Percentiles rank a stretch among this genome's conserved stretches.
Evolutionary conservation across 2,888 invertebrate species (phyloP).

Genomic region (Limenitis camilla): DNA sequence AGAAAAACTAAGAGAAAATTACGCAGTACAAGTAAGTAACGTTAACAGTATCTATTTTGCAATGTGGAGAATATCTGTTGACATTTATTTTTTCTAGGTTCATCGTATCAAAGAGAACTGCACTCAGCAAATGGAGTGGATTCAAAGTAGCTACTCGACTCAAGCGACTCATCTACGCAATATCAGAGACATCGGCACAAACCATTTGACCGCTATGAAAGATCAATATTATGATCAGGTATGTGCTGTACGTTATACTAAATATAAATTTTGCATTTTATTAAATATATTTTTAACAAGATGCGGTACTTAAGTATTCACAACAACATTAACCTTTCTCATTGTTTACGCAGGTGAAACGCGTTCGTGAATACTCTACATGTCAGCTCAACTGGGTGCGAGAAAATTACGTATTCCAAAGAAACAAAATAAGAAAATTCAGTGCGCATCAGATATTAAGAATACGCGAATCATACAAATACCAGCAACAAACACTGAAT

Average conservation of each 20-base stretch:
- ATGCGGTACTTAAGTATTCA: not conserved
- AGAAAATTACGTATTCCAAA: slow-evolving; percentile 96
- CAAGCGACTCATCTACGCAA: slow-evolving; percentile 91
- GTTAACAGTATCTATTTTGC: not conserved
- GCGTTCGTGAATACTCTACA: slow-evolving; percentile 93
- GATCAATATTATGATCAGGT: slow-evolving; percentile 97
- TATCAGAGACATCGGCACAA: slow-evolving; percentile 93
- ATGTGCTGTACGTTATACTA: slow-evolving; percentile 22
- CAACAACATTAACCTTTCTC: slow-evolving; percentile 3
- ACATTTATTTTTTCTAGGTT: slow-evolving; percentile 69
- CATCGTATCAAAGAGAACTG: slow-evolving; percentile 95
- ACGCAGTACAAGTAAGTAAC: slow-evolving; percentile 84
- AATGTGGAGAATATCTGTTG: not conserved
- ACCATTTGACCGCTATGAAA: slow-evolving; percentile 86
- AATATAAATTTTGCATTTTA: not conserved
- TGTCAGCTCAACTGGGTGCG: slow-evolving; percentile 94
- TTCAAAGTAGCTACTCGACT: slow-evolving; percentile 91
- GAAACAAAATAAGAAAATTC: slow-evolving; percentile 95
- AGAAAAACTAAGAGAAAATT: slow-evolving; percentile 92
- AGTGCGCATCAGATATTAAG: slow-evolving; percentile 93
- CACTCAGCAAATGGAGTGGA: slow-evolving; percentile 94
- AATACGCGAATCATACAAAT: slow-evolving; percentile 93
- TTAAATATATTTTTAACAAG: not conserved
- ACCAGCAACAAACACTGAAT: slow-evolving; percentile 95
- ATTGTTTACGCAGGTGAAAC: slow-evolving; percentile 80